A percentile compares a stretch with the other conserved stretches of the same genome.
Evolutionary conservation across 1,140 invertebrate genomes (phyloP).

Genomic region (Lethrus apterus): DNA sequence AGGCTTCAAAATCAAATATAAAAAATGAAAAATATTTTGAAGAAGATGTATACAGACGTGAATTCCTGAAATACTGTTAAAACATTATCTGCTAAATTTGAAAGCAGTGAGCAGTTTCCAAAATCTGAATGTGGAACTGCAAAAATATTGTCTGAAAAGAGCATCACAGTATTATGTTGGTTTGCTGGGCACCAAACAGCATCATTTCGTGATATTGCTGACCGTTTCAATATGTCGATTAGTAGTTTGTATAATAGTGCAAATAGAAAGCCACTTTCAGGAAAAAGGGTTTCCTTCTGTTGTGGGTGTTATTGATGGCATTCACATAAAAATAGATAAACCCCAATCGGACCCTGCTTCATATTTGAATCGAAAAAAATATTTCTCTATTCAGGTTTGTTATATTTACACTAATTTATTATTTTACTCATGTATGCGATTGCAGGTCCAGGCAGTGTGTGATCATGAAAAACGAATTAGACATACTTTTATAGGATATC

Average conservation of each 20-base stretch:
- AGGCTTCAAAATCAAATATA: too few species aligned
- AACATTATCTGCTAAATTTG: too few species aligned
- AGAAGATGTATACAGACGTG: too few species aligned
- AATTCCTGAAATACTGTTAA: too few species aligned
- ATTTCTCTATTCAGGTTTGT: conserved; percentile 23
- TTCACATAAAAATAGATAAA: conserved; percentile 24
- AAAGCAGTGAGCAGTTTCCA: conserved; percentile 3
- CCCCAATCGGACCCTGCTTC: conserved; percentile 19
- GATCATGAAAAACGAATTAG: conserved; percentile 6
- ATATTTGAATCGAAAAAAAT: conserved; percentile 24
- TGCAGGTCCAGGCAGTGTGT: conserved; percentile 11
- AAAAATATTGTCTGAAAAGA: neutral
- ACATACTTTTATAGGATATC: conserved; percentile 17
- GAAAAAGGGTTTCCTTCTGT: conserved; percentile 20
- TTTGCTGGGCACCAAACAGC: conserved; percentile 22
- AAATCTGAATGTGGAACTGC: neutral
- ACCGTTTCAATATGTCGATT: conserved; percentile 18
- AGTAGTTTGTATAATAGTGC: conserved; percentile 9
- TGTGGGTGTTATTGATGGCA: conserved; percentile 25
- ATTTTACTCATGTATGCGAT: too few species aligned
- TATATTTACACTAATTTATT: too few species aligned
- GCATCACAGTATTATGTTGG: conserved; percentile 19
- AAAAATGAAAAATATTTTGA: too few species aligned
- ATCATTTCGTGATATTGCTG: conserved; percentile 19
- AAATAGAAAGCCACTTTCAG: conserved; percentile 20